These are phyloP conservation scores for Halcyon leucocephala DNA, from an alignment of 2,797 vertebrate species.

Conservation along the genomic window DNA sequence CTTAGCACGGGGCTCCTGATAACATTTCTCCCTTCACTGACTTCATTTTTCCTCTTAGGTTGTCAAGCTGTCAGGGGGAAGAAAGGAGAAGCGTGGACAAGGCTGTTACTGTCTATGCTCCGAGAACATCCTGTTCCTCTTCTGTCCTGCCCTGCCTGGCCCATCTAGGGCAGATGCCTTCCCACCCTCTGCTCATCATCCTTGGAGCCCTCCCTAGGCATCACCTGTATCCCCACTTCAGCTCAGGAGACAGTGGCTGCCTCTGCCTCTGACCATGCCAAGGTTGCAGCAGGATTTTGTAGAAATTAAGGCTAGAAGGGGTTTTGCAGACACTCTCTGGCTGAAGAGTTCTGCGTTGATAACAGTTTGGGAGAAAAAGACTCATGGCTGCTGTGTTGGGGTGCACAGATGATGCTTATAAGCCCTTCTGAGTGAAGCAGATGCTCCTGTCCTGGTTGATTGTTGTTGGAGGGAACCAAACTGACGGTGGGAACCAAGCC, in stretches of 20 bases:
- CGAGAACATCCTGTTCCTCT: neutral
- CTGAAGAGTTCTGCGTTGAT: neutral
- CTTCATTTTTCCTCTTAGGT: conserved; percentile 72
- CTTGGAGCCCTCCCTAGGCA: neutral
- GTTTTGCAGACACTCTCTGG: neutral
- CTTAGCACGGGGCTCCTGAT: conserved; percentile 74
- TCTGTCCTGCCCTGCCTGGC: neutral
- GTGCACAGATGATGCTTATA: neutral
- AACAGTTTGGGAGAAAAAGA: neutral
- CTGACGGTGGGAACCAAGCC: conserved; percentile 8
- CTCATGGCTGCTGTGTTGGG: neutral
- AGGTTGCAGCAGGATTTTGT: neutral
- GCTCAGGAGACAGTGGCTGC: neutral
- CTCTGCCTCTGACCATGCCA: neutral
- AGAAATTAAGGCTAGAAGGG: neutral
- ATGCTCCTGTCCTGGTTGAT: conserved; percentile 29
- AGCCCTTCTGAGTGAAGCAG: conserved; percentile 19
- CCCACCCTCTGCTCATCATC: neutral
- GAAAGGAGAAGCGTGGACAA: conserved; percentile 40
- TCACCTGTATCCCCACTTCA: neutral
- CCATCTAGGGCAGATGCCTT: neutral
- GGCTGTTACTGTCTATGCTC: neutral
- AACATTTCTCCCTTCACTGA: conserved; percentile 75
- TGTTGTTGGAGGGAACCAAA: conserved; percentile 46
- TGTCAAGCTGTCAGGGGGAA: conserved; percentile 71